Base-by-base conservation (phyloP, 64 coral and sea anemone species). In the Stichodactyla mertensii region DNA sequence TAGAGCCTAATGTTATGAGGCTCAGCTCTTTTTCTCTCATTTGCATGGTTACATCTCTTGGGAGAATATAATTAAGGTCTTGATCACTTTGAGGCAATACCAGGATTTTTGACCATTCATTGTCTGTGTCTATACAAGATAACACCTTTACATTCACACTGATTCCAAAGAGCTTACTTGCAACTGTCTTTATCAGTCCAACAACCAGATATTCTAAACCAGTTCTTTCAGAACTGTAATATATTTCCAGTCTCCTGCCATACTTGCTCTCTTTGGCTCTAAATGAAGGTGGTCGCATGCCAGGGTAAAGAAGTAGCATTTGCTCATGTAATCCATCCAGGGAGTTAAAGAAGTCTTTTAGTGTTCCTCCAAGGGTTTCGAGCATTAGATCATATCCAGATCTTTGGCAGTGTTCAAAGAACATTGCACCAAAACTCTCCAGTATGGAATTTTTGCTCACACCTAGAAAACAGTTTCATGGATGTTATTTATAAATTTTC, bases 241-340 rank as follows among this genome's bases (percentile, higher is more conserved):
- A 79, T 61, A 99, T 16, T 64, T 92, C 93, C 71, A 95, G 66
- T 52, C 91, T 64, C 18, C 82, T 82, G 54, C 89, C 83, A 62
- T 88, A 83, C 18, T 88, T 87, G 52, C 77, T 92, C n/a, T 92
- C 90, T 16, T 99, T 96, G 27, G 92, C 97, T 79, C 93, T 80
- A 70, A 99, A 94, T 8, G 97, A 99, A 45, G 97, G 97, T 13
- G 90, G 69, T 19, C 93, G 88, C 88, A 99, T 92, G 57, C 97
- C 97, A 1, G 97, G 97, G 55, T 89, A 99, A 67, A 94, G 88
- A 54, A 91, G 88, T 62, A 94, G 69, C 10, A 99, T 78, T 71
- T 99, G 91, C 45, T 99, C 97, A 83, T 99, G 97, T 45, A 99
- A 84, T 57, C 90, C 93, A 71, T 99, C 97, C 62, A 99, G 60